Base-by-base conservation (phyloP, 2,888 invertebrate genomes). In the Drosophila lacicola region DNA sequence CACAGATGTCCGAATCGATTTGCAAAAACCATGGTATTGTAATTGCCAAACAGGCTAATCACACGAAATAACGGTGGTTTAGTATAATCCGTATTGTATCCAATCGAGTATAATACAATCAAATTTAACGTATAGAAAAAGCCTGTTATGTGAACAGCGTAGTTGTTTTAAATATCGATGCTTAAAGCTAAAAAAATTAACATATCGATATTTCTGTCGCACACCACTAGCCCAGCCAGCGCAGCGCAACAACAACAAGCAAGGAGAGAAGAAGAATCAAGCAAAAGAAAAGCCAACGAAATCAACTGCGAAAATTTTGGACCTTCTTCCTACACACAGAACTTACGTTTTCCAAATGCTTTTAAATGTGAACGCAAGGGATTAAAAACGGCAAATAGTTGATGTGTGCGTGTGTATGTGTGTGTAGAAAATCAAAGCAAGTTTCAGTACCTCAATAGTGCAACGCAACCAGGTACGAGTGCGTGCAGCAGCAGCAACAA, bases 381-480 rank as follows among this genome's bases (percentile, higher is more conserved):
- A 50, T 13, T 21, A 21, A 62, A 37, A 44, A 49, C 25, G 25
- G 34, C 44, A 78, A 64, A 54, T 42, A 64, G 25, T 74, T 63
- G 39, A 63, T 56, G 64, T 49, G 34, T 66, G 51, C 33, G 19
- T 47, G 41, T 70, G 70, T 29, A 29, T 56, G 58, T 49, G 58
- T 76, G 50, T 61, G 55, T 47, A 63, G 53, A 61, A 74, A 61
- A 74, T 69, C 47, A 46, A 74, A 74, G 33, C 56, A 34, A 64
- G 42, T 73, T 55, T 45, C 65, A 65, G 69, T 69, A 75, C 50
- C 66, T 65, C 63, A 75, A 70, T 76, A 75, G 77, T 77, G 77
- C 77, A 80, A 77, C 77, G 77, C 80, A 80, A 80, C 71, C 77
- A 80, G 67, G 63, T 79, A 62, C 44, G 54, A 61, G 66, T 75